Evolutionary conservation across 2,113 vertebrate genomes (phyloP), one percentile per base, ranked within the genome.

Genomic region (Alligator sinensis): DNA sequence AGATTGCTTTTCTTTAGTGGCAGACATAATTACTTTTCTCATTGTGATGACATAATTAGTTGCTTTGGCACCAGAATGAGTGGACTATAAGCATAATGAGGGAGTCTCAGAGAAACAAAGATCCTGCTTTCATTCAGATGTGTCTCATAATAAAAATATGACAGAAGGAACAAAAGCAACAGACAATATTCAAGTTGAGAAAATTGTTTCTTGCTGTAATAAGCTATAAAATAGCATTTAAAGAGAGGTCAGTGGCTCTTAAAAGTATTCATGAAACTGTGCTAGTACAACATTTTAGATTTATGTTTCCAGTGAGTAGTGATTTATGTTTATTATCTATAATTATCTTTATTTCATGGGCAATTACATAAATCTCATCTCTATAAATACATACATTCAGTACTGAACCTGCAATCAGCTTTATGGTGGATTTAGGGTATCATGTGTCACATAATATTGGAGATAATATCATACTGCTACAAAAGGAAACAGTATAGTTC

Each of bases 201-300:
- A 63, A 34, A 64, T 47, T 47, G 28, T 47, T 88, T 77, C 19
- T 21, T 62, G 11, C 5, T 55, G 22, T 68, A 79, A 59, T 28
- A 22, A 54, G 5, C 11, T 60, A 27, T 66, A 75, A 78, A 5
- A 4, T 7, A 24, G 28, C 9, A 10, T 0, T 0, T 79, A 34
- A 70, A 70, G 30, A 70, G 59, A 24, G 5, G 16, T 9, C 34
- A 18, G 1, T 28, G 9, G 68, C 47, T 82, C 76, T 66, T 63
- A 38, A 64, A 74, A 27, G 34, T 21, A 25, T 60, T 5, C 22
- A n/a, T 8, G 81, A 84, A 90, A 81, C 34, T 11, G 47, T 17
- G 5, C 4, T 57, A 30, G 54, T 30, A 30, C 14, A 77, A 22
- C 74, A 58, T 14, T 14, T 74, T 72, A 24, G 25, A 62, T 84